phyloP scores from a whole-genome alignment of 2,888 invertebrate species.

The Polia nebulosa region DNA sequence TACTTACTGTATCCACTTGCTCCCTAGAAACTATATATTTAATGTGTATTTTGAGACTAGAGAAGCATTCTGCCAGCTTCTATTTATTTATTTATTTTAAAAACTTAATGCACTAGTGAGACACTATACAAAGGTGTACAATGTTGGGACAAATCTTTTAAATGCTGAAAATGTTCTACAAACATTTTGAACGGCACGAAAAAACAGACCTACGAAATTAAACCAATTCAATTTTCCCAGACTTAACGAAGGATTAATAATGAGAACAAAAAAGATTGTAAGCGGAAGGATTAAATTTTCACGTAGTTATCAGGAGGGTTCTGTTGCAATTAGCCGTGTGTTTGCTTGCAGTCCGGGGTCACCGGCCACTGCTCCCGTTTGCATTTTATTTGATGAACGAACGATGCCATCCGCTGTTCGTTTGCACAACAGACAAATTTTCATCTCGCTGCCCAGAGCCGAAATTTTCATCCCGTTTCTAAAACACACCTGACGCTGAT shows the following conservation, averaged over 20 bases:
- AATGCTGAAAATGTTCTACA: neutral
- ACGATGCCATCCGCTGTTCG: constrained; percentile 64
- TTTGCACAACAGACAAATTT: constrained; percentile 71
- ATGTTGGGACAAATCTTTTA: no score
- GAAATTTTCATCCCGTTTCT: constrained; percentile 55
- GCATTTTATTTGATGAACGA: constrained; percentile 72
- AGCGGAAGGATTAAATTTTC: constrained; percentile 57
- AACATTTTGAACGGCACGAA: neutral
- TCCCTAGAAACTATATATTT: no score
- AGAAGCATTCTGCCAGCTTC: no score
- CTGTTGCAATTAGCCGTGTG: constrained; percentile 72
- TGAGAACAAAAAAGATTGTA: constrained; percentile 44
- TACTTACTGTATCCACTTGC: no score
- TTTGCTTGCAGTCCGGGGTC: constrained; percentile 65
- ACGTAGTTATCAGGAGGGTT: constrained; percentile 58
- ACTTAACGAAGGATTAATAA: constrained; percentile 51
- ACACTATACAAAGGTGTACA: no score
- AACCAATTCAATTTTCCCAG: constrained; percentile 27
- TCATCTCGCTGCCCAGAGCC: constrained; percentile 63
- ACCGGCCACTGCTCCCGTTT: constrained; percentile 53
- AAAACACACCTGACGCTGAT: constrained; percentile 66
- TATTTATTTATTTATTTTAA: no score
- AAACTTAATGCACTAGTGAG: no score
- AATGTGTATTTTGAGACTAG: no score
- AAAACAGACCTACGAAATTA: constrained; percentile 8